Evolutionary conservation across 2,888 invertebrate species (phyloP).

Genomic region (Nemapogon koenigi): DNA sequence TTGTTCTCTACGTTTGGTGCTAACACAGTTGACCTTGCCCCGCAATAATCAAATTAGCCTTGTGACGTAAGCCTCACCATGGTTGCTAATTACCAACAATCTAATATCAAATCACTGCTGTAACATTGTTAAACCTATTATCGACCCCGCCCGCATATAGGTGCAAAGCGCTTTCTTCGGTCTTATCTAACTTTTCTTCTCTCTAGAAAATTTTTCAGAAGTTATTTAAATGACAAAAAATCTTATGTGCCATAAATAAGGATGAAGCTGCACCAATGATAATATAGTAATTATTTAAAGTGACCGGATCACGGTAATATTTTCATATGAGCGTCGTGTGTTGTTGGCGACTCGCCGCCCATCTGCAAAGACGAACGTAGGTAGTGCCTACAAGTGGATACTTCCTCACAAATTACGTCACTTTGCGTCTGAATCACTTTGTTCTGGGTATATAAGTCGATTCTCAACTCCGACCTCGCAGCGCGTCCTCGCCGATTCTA

Average conservation of each 20-base stretch:
- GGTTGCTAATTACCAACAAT: conserved; percentile 38
- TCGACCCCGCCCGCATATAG: no score
- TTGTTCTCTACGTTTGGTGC: conserved; percentile 19
- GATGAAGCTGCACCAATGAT: conserved; percentile 3
- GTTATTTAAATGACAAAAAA: no score
- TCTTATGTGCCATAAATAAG: conserved; percentile 2
- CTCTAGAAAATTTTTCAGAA: no score
- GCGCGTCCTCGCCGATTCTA: conserved; percentile 30
- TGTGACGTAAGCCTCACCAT: conserved; percentile 38
- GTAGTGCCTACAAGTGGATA: conserved; percentile 40
- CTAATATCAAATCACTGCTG: conserved; percentile 11
- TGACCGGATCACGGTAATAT: conserved; percentile 33
- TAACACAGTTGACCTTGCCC: conserved; percentile 42
- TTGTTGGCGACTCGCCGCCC: conserved; percentile 14
- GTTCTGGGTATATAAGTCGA: conserved; percentile 30
- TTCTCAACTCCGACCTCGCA: conserved; percentile 34
- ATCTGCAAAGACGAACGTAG: conserved; percentile 39
- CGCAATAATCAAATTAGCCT: conserved; percentile 51
- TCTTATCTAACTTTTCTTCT: no score
- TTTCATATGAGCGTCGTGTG: conserved; percentile 21
- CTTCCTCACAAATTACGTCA: conserved; percentile 56
- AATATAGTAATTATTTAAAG: conserved; percentile 12
- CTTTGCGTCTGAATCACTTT: conserved; percentile 43
- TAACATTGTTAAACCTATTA: no score
- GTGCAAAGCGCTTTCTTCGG: no score